phyloP scores from a whole-genome alignment of 2,113 vertebrate species.

The Brevimyrus niger region DNA sequence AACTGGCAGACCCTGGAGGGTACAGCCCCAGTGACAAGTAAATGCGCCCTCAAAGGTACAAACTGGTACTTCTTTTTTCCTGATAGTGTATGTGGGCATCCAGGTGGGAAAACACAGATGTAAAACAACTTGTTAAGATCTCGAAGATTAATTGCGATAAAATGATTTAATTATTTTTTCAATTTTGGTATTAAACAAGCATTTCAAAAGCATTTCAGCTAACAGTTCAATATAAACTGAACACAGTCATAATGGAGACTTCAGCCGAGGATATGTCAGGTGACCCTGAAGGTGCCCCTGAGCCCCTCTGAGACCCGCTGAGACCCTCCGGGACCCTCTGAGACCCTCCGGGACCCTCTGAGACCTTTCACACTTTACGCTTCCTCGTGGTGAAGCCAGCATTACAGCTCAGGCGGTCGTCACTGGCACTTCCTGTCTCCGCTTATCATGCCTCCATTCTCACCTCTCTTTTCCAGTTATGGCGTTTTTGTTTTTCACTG shows the following conservation, averaged over 20 bases:
- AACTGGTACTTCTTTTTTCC: neutral
- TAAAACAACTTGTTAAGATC: neutral
- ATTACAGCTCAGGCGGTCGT: neutral
- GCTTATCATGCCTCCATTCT: neutral
- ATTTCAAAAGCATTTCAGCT: neutral
- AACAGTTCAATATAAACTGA: neutral
- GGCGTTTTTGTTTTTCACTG: neutral
- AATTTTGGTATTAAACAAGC: neutral
- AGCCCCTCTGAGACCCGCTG: neutral
- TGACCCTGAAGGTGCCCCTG: neutral
- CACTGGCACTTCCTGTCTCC: neutral
- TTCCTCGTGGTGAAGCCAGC: neutral
- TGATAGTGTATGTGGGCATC: neutral
- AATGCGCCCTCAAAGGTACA: neutral
- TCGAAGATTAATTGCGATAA: neutral
- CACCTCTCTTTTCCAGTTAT: neutral
- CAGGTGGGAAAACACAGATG: neutral
- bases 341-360: neutral
- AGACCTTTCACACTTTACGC: neutral
- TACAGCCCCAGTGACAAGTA: neutral
- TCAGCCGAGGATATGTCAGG: neutral
- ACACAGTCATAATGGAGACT: neutral
- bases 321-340: neutral
- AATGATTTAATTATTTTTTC: neutral
- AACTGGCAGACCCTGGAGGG: no score